Percentiles rank a stretch among this genome's conserved stretches.
Conservation (phyloP, 2,113 vertebrate species). For the Odontesthes bonariensis region DNA sequence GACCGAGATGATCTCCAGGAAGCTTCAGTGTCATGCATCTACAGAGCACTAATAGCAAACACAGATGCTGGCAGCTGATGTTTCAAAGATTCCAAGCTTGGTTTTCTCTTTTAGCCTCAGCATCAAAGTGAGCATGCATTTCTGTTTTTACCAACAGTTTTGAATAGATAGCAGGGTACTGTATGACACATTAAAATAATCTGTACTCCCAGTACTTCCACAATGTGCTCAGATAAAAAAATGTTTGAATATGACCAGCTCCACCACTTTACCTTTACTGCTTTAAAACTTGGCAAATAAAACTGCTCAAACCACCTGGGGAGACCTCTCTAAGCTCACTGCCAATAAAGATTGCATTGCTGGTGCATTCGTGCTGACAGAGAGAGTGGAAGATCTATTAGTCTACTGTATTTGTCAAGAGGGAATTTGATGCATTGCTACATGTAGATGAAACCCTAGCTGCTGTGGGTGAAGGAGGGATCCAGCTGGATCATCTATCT, state of each 20-base stretch:
- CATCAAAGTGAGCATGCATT: neutral
- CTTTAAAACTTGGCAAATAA: slow-evolving; percentile 18
- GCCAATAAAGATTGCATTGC: slow-evolving; percentile 4
- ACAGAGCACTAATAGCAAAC: too few relatives aligned
- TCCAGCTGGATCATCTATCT: neutral
- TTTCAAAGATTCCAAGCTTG: too few relatives aligned
- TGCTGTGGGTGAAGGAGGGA: slow-evolving; percentile 14
- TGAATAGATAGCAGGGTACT: neutral
- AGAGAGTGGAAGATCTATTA: slow-evolving; percentile 11
- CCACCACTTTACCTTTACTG: slow-evolving; percentile 17
- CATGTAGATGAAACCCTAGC: slow-evolving; percentile 12
- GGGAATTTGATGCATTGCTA: slow-evolving; percentile 16
- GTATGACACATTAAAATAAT: neutral
- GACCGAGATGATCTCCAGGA: too few relatives aligned
- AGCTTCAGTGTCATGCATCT: too few relatives aligned
- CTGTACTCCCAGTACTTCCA: neutral
- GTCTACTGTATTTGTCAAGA: slow-evolving; percentile 17
- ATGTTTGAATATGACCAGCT: neutral
- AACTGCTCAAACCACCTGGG: neutral
- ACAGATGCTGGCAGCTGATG: neutral
- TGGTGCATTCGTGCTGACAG: neutral
- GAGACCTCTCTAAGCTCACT: neutral
- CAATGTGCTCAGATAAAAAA: slow-evolving; percentile 4
- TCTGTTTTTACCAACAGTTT: neutral
- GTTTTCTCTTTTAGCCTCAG: neutral